phyloP scores from a whole-genome alignment of 2,888 invertebrate genomes.

The Trypoxylon attenuatum region DNA sequence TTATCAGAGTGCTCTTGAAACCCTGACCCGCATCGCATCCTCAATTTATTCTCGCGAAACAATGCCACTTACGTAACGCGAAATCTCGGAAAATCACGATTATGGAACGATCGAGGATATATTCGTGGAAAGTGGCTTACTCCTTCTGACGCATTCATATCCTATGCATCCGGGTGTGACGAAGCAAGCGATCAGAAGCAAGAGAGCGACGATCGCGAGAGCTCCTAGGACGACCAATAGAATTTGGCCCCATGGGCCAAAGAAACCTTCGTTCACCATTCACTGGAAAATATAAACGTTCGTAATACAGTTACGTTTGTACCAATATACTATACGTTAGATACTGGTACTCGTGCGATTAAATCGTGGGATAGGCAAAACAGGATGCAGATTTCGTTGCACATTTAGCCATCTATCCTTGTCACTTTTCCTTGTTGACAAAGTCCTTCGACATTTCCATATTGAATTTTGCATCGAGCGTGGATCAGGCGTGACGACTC shows the following conservation, averaged over 20 bases:
- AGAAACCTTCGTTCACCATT: slow-evolving; percentile 68
- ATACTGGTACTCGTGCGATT: no score
- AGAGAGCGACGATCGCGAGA: slow-evolving; percentile 58
- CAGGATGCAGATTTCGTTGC: no score
- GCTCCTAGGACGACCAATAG: slow-evolving; percentile 66
- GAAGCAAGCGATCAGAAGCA: slow-evolving; percentile 71
- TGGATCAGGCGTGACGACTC: no score
- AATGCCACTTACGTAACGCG: background rate
- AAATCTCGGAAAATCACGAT: slow-evolving; percentile 5
- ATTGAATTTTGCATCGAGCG: no score
- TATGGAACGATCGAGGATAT: background rate
- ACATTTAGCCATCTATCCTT: no score
- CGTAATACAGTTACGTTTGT: no score
- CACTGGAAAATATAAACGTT: no score
- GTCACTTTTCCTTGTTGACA: no score
- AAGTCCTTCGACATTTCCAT: no score
- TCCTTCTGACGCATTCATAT: slow-evolving; percentile 68
- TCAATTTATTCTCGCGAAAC: background rate
- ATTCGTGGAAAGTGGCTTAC: slow-evolving; percentile 54
- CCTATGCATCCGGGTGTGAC: slow-evolving; percentile 72
- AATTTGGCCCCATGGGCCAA: slow-evolving; percentile 71
- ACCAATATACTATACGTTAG: no score
- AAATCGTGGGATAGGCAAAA: no score
- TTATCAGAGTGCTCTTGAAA: background rate
- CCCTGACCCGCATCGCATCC: background rate